A percentile compares a stretch with the other conserved stretches of the same genome.
Conservation (phyloP, 2,797 vertebrate genomes). For the Sebastes steindachneri region DNA sequence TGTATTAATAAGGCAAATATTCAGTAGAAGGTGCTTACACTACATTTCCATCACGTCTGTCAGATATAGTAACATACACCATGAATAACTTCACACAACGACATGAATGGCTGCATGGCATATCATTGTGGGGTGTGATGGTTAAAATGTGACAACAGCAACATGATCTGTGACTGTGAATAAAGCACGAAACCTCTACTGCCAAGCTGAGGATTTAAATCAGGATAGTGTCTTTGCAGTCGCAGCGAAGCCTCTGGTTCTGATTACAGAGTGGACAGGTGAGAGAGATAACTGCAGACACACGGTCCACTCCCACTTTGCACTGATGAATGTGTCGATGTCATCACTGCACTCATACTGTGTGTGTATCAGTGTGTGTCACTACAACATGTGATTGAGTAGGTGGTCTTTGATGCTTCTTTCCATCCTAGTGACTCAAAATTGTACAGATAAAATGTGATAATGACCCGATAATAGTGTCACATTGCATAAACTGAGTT, state of each 20-base stretch:
- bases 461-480: not conserved
- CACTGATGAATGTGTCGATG: not conserved
- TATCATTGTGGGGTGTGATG: conserved; percentile 26
- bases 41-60: not conserved
- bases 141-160: conserved; percentile 38
- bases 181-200: conserved; percentile 21
- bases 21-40: not conserved
- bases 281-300: not conserved
- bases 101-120: not conserved
- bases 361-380: no score
- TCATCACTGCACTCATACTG: not conserved
- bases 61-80: not conserved
- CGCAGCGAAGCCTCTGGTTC: not conserved
- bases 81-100: not conserved
- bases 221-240: not conserved
- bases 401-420: not conserved
- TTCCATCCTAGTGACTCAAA: no score
- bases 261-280: conserved; percentile 17
- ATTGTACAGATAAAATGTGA: not conserved
- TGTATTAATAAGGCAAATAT: not conserved
- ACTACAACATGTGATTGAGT: no score
- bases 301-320: not conserved
- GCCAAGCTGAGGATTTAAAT: conserved; percentile 29
- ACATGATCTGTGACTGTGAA: conserved; percentile 39
- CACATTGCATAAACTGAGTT: not conserved